These are phyloP conservation scores for Metaphire vulgaris DNA, from an alignment of 1,140 invertebrate species.

Conservation along the genomic window DNA sequence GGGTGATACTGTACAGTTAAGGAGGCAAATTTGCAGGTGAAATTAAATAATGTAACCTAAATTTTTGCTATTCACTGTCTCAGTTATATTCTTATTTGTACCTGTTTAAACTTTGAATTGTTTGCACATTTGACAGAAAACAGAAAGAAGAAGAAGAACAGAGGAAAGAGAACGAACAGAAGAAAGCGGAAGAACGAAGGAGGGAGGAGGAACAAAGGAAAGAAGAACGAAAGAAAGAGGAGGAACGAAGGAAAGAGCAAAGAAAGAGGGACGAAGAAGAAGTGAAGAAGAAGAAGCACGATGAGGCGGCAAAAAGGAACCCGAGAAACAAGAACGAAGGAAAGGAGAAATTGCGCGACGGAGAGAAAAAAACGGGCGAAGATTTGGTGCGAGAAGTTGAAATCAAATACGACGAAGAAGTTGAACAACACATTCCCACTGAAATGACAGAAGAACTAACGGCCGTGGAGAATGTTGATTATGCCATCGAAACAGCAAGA, in stretches of 20 bases:
- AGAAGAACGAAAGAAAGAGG: neutral
- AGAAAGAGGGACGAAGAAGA: neutral
- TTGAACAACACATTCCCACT: neutral
- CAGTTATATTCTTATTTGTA: too few species aligned
- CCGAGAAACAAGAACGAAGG: slow-evolving; percentile 10
- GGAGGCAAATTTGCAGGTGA: too few species aligned
- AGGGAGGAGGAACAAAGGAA: slow-evolving; percentile 22
- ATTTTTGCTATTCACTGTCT: too few species aligned
- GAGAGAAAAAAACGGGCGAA: slow-evolving; percentile 8
- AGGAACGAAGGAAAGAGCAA: slow-evolving; percentile 8
- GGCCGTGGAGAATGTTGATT: too few species aligned
- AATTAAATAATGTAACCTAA: too few species aligned
- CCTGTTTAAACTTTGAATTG: too few species aligned
- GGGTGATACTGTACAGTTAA: too few species aligned
- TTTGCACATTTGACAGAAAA: neutral
- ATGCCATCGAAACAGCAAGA: too few species aligned
- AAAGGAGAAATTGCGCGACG: slow-evolving; percentile 11
- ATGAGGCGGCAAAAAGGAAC: neutral
- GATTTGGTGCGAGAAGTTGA: neutral
- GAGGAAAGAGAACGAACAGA: neutral
- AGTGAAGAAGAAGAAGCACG: slow-evolving; percentile 15
- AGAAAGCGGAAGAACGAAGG: slow-evolving; percentile 2
- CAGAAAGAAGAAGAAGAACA: slow-evolving; percentile 10
- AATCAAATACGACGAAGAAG: neutral
- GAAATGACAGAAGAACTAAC: too few species aligned